Base-by-base conservation (phyloP, 1,140 invertebrate species). In the Megalonaias nervosa region DNA sequence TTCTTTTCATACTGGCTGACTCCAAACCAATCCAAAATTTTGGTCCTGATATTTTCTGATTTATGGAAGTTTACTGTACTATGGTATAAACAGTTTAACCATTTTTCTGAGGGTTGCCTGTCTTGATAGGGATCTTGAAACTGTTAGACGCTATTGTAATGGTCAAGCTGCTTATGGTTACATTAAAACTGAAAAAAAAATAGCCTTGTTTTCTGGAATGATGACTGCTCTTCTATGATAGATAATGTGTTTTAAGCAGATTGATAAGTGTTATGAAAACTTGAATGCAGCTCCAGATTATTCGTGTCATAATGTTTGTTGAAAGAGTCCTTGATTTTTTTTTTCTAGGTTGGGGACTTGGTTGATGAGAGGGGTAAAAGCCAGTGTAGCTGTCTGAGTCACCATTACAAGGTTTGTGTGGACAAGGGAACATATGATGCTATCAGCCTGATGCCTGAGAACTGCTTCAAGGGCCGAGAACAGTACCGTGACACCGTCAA, bases 341-440 rank as follows among this genome's bases (percentile, higher is more conserved):
- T 19, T 61, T 81, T 81, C 11, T 56, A 87, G 86, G 64, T 73
- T 15, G 85, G 77, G 59, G 85, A 87, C 67, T 68, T 87, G 31
- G 76, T 85, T 21, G 67, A 48, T 69, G 82, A 81, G 21, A 71
- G 74, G 21, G 67, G 74, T 55, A 78, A 68, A 17, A 67, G 71
- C 67, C 77, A 70, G 15, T 80, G 80, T 67, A 81, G 73, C 11
- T 82, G 75, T 74, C 75, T 84, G 56, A 66, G 71, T 13, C 61
- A 75, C 11, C 67, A 83, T 68, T 91, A 87, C 78, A 81, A 87
- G 71, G 68, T 90, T 4, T 85, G 84, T 78, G 93, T 97, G 69
- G 97, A 98, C 89, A 98, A 98, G 91, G 97, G 97, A 0, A 98
- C 97, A 0, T 98, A 97, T 89, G 97, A 98, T 92, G 96, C 97